A percentile compares a stretch with the other conserved stretches of the same genome.
phyloP scores from a whole-genome alignment of 2,113 vertebrate genomes.

The Urocynchramus pylzowi region DNA sequence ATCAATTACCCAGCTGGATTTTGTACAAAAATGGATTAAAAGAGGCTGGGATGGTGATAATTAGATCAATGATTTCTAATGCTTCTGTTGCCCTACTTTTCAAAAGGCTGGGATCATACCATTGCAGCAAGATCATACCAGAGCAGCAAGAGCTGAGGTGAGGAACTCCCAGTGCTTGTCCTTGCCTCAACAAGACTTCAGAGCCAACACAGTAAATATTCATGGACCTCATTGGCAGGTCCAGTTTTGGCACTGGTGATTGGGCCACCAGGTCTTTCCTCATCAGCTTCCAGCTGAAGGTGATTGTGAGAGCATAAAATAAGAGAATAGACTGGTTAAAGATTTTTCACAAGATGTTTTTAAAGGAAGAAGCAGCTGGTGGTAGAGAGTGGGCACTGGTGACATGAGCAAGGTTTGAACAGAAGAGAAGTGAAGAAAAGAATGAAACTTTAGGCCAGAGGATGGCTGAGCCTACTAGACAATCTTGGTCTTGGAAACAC shows the following conservation, averaged over 20 bases:
- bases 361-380: background rate
- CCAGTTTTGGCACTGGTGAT: background rate
- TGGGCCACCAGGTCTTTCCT: background rate
- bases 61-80: background rate
- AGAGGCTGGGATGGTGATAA: background rate
- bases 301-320: background rate
- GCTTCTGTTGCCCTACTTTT: background rate
- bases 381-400: background rate
- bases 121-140: too few species aligned
- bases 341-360: background rate
- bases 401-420: background rate
- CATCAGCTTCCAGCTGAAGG: background rate
- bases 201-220: background rate
- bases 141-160: background rate
- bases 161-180: background rate
- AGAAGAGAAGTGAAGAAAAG: background rate
- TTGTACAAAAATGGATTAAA: background rate
- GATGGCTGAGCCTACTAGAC: background rate
- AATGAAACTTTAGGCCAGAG: background rate
- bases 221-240: background rate
- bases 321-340: background rate
- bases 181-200: background rate
- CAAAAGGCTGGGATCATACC: background rate
- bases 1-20: background rate
- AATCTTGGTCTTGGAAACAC: background rate